Base-by-base conservation (phyloP, 2,797 vertebrate species). In the Liparis tanakae region DNA sequence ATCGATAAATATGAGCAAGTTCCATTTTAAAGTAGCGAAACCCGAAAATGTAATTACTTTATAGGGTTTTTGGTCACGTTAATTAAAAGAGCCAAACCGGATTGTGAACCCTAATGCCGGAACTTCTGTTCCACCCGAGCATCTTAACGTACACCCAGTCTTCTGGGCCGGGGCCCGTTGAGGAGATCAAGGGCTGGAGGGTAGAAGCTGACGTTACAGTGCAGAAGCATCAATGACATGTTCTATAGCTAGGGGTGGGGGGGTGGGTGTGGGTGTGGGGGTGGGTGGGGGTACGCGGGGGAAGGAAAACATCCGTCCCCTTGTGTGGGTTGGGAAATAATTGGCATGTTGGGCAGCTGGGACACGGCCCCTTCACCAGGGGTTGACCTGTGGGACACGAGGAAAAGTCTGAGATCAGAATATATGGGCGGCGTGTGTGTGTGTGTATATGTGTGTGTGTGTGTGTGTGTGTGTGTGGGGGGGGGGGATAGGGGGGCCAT, bases 311-410 rank as follows among this genome's bases (percentile, higher is more conserved):
- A 89, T 84, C 83, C 70, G 36, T 76, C 62, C 50, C 75, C 78
- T 80, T 51, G 59, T 80, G 75, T 68, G 74, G 53, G 60, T 78
- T 79, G 89, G 77, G 84, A 87, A 93, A 83, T 92, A 89, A 80
- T 84, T 87, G 86, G 85, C 77, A 86, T 76, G 78, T 92, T 91
- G 88, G 94, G 87, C 89, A 84, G 87, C 84, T 78, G 79, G 74
- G 85, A 85, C 75, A 76, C 25, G 87, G 30, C 86, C 91, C 84
- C 80, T 87, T 73, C 80, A 86, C 76, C 85, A 89, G 84, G 51
- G 70, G 83, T 64, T 88, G 91, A 90, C 81, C 88, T 77, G 39
- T 34, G 73, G 85, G 82, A 90, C 86, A 73, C 87, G 78, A 56
- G 88, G 62, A 76, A 69, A 51, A 58, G 66, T 64, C 70, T 85